Conservation (phyloP, 2,797 vertebrate genomes). For the Mycteria americana region DNA sequence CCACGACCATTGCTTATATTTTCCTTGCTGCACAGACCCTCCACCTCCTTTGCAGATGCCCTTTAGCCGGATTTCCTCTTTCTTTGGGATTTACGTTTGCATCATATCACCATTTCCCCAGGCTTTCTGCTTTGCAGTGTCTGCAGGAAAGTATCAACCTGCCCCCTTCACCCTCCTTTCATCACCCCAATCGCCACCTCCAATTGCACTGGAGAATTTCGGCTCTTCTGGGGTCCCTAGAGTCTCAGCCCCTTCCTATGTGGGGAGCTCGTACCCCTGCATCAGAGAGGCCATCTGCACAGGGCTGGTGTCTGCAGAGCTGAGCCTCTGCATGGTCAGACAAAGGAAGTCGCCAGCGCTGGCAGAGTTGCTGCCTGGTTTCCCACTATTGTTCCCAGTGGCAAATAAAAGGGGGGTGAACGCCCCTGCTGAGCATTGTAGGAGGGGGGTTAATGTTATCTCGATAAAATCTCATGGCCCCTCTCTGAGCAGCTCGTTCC, state of each 20-base stretch:
- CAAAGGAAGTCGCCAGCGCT: not conserved
- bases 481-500: not conserved
- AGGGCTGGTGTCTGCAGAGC: not conserved
- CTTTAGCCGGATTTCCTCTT: constrained; percentile 17
- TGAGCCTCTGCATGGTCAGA: not conserved
- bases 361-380: constrained; percentile 38
- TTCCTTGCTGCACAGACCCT: not conserved
- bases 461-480: not conserved
- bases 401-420: constrained; percentile 50
- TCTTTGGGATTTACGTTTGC: constrained; percentile 23
- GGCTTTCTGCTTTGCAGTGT: not conserved
- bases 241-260: not conserved
- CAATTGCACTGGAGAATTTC: not conserved
- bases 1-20: not conserved
- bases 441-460: not conserved
- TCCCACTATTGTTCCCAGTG: constrained; percentile 61
- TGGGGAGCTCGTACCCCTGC: not conserved
- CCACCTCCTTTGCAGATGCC: constrained; percentile 9
- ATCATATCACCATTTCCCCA: not conserved
- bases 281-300: not conserved
- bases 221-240: not conserved
- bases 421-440: constrained; percentile 16
- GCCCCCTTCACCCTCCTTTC: not conserved
- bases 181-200: not conserved
- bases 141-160: not conserved